Percentiles rank a stretch among this genome's conserved stretches.
These are phyloP conservation scores for Ivindomyrus marchei DNA, from an alignment of 2,113 vertebrate species.

Conservation along the genomic window DNA sequence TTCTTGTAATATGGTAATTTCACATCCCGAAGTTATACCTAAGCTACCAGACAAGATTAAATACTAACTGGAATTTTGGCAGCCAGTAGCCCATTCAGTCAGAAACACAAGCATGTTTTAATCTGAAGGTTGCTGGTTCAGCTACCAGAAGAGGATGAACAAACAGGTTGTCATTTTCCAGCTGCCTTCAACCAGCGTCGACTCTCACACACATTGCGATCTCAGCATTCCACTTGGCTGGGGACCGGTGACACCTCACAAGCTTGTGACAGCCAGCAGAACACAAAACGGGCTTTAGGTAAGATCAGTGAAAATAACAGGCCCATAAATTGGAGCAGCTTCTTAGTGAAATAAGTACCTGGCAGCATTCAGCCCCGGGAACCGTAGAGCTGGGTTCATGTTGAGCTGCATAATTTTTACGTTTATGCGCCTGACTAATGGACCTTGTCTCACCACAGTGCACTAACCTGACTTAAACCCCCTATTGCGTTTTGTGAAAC, in stretches of 20 bases:
- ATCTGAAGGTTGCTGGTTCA: not conserved
- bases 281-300: not conserved
- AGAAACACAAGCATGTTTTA: not conserved
- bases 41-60: not conserved
- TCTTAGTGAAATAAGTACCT: not conserved
- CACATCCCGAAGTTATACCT: not conserved
- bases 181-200: not conserved
- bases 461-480: not conserved
- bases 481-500: not conserved
- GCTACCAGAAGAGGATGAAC: not conserved
- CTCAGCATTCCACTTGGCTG: not conserved
- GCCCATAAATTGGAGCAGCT: not conserved
- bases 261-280: not conserved
- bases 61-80: not conserved
- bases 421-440: not conserved
- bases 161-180: not conserved
- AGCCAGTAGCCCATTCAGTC: not conserved
- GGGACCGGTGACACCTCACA: not conserved
- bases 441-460: not conserved
- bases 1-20: not conserved
- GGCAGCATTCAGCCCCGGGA: not conserved
- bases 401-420: not conserved
- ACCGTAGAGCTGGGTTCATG: not conserved
- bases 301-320: not conserved
- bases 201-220: not conserved